These are phyloP conservation scores for Corythaixoides concolor DNA, from an alignment of 2,113 vertebrate species.

Conservation along the genomic window DNA sequence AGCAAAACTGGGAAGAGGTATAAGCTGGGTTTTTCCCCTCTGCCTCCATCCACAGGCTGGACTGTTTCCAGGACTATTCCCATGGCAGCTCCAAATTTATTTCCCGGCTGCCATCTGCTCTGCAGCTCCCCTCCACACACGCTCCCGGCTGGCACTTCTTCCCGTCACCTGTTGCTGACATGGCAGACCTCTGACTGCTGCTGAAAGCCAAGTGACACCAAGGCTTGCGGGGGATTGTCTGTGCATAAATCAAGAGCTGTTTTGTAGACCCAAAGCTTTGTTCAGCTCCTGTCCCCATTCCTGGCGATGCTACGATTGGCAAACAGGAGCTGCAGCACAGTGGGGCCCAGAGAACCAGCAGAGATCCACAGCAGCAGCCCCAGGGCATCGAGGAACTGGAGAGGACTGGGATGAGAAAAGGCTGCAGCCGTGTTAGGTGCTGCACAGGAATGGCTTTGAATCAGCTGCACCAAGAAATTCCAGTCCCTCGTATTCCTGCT, in stretches of 20 bases:
- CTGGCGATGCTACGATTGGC: not conserved
- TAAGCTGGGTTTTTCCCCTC: not conserved
- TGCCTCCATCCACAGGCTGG: not conserved
- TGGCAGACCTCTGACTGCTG: constrained; percentile 41
- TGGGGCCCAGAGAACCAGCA: not conserved
- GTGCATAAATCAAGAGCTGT: constrained; percentile 3
- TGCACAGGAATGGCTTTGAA: not conserved
- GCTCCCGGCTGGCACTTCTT: constrained; percentile 19
- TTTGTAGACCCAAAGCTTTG: not conserved
- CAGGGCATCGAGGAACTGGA: not conserved
- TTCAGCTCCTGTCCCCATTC: not conserved
- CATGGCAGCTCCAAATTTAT: constrained; percentile 49
- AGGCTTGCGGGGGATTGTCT: not conserved
- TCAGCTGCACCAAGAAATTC: not conserved
- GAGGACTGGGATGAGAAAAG: not conserved
- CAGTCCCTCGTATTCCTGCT: not conserved
- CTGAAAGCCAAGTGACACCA: not conserved
- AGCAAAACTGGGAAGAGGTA: not conserved
- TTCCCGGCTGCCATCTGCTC: constrained; percentile 70
- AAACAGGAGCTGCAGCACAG: not conserved
- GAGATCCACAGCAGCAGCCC: not conserved
- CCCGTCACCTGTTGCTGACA: constrained; percentile 68
- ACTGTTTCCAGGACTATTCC: constrained; percentile 60
- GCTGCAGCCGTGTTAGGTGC: not conserved
- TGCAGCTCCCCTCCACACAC: constrained; percentile 39